Evolutionary conservation across 2,797 vertebrate species (phyloP).

Genomic region (Galago senegalensis): DNA sequence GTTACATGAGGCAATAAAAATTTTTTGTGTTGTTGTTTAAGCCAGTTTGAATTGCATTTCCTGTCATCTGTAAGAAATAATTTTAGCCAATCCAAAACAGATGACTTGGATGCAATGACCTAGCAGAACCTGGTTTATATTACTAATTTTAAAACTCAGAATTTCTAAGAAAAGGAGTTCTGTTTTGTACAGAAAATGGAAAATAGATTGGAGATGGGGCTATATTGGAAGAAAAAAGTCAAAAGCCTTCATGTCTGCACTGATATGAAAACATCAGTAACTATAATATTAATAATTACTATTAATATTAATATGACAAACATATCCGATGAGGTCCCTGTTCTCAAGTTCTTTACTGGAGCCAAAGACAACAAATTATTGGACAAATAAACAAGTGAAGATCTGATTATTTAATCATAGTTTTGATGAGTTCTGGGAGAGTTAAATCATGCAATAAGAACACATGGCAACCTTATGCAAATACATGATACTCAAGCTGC

Average conservation of each 20-base stretch:
- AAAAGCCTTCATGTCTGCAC: neutral
- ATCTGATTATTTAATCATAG: neutral
- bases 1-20: slow-evolving; percentile 74
- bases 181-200: slow-evolving; percentile 57
- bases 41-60: slow-evolving; percentile 80
- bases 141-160: slow-evolving; percentile 68
- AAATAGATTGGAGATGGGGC: slow-evolving; percentile 37
- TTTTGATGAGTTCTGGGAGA: neutral
- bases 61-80: slow-evolving; percentile 84
- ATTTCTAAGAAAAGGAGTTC: slow-evolving; percentile 62
- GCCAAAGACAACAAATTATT: neutral
- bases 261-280: neutral
- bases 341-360: neutral
- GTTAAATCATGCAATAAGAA: neutral
- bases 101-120: slow-evolving; percentile 73
- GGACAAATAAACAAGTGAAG: neutral
- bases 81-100: slow-evolving; percentile 81
- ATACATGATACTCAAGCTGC: neutral
- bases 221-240: neutral
- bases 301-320: slow-evolving; percentile 40
- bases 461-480: neutral
- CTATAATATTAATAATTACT: slow-evolving; percentile 13
- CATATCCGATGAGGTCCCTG: neutral
- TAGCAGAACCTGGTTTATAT: slow-evolving; percentile 44
- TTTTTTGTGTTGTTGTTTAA: slow-evolving; percentile 75